phyloP scores from a whole-genome alignment of 2,888 invertebrate species.

The Agrenia bidenticulata region DNA sequence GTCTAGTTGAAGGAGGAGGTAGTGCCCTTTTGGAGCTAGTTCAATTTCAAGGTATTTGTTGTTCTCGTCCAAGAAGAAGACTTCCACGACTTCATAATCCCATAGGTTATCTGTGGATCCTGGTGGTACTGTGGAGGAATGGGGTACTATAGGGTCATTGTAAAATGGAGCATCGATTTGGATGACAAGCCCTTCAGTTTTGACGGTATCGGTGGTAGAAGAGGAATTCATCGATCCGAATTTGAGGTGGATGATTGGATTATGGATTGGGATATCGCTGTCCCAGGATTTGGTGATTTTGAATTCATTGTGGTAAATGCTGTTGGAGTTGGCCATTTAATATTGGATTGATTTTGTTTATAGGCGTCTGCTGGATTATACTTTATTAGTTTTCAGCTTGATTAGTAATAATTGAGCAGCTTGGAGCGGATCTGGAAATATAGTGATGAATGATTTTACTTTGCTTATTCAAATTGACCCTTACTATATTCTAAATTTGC shows the following conservation, averaged over 20 bases:
- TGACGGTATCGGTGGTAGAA: neutral
- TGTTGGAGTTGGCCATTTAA: too few relatives aligned
- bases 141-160: constrained; percentile 35
- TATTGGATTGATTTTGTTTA: too few relatives aligned
- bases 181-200: constrained; percentile 20
- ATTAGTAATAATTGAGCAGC: too few relatives aligned
- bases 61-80: constrained; percentile 38
- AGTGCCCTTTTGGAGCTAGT: constrained; percentile 43
- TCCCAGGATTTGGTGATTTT: constrained; percentile 33
- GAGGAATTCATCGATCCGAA: neutral
- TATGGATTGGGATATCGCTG: constrained; percentile 14
- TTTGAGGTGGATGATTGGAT: constrained; percentile 10
- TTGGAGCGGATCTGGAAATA: too few relatives aligned
- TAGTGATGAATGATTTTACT: too few relatives aligned
- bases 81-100: constrained; percentile 49
- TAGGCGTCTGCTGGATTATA: too few relatives aligned
- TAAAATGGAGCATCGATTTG: constrained; percentile 41
- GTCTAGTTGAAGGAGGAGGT: constrained; percentile 35
- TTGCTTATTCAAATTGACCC: too few relatives aligned
- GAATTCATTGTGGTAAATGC: too few relatives aligned
- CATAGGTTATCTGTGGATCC: constrained; percentile 37
- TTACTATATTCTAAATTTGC: too few relatives aligned
- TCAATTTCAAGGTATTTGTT: constrained; percentile 44
- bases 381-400: too few relatives aligned
- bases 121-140: constrained; percentile 4